Evolutionary conservation across 2,888 invertebrate species (phyloP).

Genomic region (Athalia rosae): DNA sequence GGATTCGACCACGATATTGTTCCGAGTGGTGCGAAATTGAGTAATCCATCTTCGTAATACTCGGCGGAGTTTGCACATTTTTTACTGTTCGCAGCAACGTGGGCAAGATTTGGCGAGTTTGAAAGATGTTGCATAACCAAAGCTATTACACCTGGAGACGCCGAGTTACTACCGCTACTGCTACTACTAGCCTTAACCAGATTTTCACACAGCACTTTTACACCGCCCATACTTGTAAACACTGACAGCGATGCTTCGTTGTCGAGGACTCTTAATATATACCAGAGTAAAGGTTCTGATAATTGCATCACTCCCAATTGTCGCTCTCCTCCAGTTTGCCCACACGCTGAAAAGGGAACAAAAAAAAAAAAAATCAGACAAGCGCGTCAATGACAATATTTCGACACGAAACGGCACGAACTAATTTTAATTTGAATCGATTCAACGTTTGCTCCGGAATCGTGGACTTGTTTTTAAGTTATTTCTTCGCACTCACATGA

Average conservation of each 20-base stretch:
- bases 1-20: constrained; percentile 87
- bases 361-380: neutral
- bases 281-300: constrained; percentile 91
- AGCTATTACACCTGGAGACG: constrained; percentile 74
- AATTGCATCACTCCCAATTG: constrained; percentile 76
- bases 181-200: constrained; percentile 76
- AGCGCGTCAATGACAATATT: constrained; percentile 59
- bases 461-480: constrained; percentile 36
- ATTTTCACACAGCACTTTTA: constrained; percentile 86
- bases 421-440: too few species aligned
- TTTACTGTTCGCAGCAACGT: constrained; percentile 70
- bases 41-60: constrained; percentile 81
- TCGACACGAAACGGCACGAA: neutral
- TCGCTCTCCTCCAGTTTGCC: constrained; percentile 59
- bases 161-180: constrained; percentile 75
- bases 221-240: constrained; percentile 85
- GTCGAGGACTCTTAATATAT: constrained; percentile 87
- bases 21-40: constrained; percentile 93
- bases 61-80: constrained; percentile 75
- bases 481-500: constrained; percentile 67
- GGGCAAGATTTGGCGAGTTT: constrained; percentile 73
- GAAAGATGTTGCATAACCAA: constrained; percentile 80
- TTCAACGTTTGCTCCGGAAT: too few species aligned
- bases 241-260: constrained; percentile 83
- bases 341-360: constrained; percentile 58